Conservation (phyloP, 2,797 vertebrate genomes). For the Philypnodon macrostomus region DNA sequence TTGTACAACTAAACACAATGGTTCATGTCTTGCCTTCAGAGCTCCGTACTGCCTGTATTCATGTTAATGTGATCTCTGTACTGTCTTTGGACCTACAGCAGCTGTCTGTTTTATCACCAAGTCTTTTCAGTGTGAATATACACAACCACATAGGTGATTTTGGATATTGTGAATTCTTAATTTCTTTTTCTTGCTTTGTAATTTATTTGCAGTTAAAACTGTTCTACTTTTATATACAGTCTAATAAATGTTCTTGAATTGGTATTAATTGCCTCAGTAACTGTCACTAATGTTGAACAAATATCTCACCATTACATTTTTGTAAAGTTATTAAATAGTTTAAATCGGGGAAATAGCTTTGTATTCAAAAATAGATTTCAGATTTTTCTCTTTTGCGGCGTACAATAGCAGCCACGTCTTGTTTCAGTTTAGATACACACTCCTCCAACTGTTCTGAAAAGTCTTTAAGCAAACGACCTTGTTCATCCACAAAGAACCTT, state of each 20-base stretch:
- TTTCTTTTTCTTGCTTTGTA: constrained; percentile 58
- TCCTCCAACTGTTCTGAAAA: constrained; percentile 84
- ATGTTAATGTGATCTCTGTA: constrained; percentile 43
- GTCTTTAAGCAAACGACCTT: constrained; percentile 77
- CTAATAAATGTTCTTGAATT: constrained; percentile 52
- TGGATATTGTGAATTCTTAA: constrained; percentile 49
- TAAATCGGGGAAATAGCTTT: no score
- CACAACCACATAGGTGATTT: constrained; percentile 6
- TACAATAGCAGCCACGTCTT: constrained; percentile 83
- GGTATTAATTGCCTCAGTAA: background rate
- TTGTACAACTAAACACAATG: constrained; percentile 11
- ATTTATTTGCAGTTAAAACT: constrained; percentile 68
- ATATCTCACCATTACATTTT: no score
- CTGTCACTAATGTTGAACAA: no score
- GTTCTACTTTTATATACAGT: constrained; percentile 56
- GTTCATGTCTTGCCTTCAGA: constrained; percentile 46
- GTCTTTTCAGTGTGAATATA: background rate
- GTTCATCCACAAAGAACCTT: constrained; percentile 79
- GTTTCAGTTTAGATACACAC: constrained; percentile 82
- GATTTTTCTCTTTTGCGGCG: constrained; percentile 81
- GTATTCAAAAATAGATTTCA: constrained; percentile 66
- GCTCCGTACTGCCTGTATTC: constrained; percentile 42
- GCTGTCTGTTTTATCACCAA: constrained; percentile 37
- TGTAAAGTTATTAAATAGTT: no score
- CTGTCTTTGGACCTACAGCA: constrained; percentile 58